These are phyloP conservation scores for Tineola bisselliella DNA, from an alignment of 2,888 invertebrate species.

Conservation along the genomic window DNA sequence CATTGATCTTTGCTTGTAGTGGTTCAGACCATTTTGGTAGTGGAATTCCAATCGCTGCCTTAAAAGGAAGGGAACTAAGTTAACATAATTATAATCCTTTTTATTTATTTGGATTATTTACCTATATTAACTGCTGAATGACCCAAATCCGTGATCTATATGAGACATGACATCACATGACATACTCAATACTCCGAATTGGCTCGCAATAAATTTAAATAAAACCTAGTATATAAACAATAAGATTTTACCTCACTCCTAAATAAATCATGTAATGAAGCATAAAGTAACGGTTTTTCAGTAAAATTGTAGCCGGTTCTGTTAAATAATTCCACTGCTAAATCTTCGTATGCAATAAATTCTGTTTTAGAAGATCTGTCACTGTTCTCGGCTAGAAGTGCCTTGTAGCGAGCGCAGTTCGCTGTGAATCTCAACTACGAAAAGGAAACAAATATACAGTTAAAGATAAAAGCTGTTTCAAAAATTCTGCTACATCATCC, in stretches of 20 bases:
- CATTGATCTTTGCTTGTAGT: conserved; percentile 32
- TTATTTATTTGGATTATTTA: no score
- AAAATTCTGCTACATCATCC: no score
- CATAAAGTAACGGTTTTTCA: conserved; percentile 41
- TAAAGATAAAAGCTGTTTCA: not conserved
- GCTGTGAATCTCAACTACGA: conserved; percentile 54
- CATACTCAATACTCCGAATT: no score
- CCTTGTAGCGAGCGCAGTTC: conserved; percentile 42
- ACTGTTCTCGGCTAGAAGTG: conserved; percentile 38
- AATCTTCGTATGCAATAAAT: conserved; percentile 37
- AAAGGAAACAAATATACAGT: conserved; percentile 8
- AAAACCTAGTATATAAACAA: not conserved
- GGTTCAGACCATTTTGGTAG: conserved; percentile 52
- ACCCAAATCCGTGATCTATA: no score
- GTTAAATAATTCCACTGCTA: conserved; percentile 32
- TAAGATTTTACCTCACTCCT: conserved; percentile 37
- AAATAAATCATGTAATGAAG: conserved; percentile 43
- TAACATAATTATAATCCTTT: no score
- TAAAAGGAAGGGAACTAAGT: conserved; percentile 17
- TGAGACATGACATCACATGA: no score
- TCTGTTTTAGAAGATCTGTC: conserved; percentile 32
- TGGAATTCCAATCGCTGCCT: conserved; percentile 40
- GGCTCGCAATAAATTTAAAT: no score
- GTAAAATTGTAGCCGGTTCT: conserved; percentile 49
- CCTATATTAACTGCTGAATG: no score